A percentile compares a stretch with the other conserved stretches of the same genome.
Evolutionary conservation across 2,888 invertebrate species (phyloP).

Genomic region (Tenodera sinensis): DNA sequence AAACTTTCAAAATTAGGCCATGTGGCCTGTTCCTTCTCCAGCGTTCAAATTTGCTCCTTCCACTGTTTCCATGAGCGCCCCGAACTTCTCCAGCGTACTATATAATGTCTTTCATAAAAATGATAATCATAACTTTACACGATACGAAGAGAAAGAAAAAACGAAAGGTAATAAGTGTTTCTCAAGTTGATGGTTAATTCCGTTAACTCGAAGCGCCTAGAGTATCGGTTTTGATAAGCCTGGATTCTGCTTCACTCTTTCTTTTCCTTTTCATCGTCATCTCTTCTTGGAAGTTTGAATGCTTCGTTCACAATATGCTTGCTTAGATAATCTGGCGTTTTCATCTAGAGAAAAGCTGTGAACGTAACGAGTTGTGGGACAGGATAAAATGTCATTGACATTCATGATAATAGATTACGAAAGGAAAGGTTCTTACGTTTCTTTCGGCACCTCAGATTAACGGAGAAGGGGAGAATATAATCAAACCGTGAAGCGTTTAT

Average conservation of each 20-base stretch:
- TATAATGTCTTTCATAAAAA: not conserved
- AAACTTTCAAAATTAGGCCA: too few species aligned
- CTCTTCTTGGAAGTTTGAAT: not conserved
- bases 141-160: too few species aligned
- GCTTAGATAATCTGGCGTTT: not conserved
- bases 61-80: too few species aligned
- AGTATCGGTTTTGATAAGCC: slow-evolving; percentile 10
- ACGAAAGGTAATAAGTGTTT: too few species aligned
- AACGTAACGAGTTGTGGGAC: not conserved
- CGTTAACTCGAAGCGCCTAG: not conserved
- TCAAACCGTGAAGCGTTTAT: too few species aligned
- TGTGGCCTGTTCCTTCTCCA: too few species aligned
- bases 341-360: not conserved
- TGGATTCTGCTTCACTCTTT: not conserved
- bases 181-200: not conserved
- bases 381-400: not conserved
- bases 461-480: not conserved
- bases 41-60: too few species aligned
- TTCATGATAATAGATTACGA: not conserved
- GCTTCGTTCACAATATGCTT: not conserved
- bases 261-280: not conserved
- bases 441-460: not conserved
- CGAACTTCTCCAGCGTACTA: too few species aligned
- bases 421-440: not conserved
- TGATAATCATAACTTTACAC: not conserved